phyloP scores from a whole-genome alignment of 2,797 vertebrate species.

The Hydrocynus forskahlii region DNA sequence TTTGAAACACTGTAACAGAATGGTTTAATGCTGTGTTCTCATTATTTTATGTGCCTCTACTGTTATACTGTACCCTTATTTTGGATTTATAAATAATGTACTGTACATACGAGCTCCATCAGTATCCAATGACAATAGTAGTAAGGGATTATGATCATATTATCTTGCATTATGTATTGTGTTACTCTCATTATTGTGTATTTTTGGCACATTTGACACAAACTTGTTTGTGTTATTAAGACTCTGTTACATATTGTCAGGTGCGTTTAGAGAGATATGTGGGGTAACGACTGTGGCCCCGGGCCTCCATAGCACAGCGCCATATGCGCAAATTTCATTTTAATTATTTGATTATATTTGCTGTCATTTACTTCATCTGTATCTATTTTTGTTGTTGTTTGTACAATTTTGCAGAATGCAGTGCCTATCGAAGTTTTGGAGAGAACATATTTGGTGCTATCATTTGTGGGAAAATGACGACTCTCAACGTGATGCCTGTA shows the following conservation, averaged over 20 bases:
- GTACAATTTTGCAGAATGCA: slow-evolving; percentile 53
- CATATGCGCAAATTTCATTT: slow-evolving; percentile 36
- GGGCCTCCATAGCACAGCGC: slow-evolving; percentile 37
- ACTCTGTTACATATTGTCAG: slow-evolving; percentile 37
- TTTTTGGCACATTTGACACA: slow-evolving; percentile 53
- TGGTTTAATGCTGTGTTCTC: slow-evolving; percentile 32
- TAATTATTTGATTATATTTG: not conserved
- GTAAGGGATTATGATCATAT: slow-evolving; percentile 42
- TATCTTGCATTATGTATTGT: slow-evolving; percentile 55
- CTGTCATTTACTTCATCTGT: slow-evolving; percentile 13
- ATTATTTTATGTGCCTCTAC: slow-evolving; percentile 38
- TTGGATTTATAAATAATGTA: slow-evolving; percentile 4
- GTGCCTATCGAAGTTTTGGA: slow-evolving; percentile 71
- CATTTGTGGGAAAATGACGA: slow-evolving; percentile 63
- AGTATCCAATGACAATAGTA: slow-evolving; percentile 8
- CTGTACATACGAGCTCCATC: slow-evolving; percentile 44
- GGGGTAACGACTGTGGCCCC: slow-evolving; percentile 6
- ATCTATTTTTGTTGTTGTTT: slow-evolving; percentile 21
- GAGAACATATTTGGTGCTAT: slow-evolving; percentile 75
- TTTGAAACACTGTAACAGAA: slow-evolving; percentile 45
- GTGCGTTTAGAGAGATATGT: slow-evolving; percentile 58
- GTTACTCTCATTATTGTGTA: slow-evolving; percentile 60
- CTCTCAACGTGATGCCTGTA: slow-evolving; percentile 74
- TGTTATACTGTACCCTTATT: slow-evolving; percentile 30
- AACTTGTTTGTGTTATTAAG: slow-evolving; percentile 38